phyloP scores from a whole-genome alignment of 2,797 vertebrate species.

The Gymnothorax reevesii region DNA sequence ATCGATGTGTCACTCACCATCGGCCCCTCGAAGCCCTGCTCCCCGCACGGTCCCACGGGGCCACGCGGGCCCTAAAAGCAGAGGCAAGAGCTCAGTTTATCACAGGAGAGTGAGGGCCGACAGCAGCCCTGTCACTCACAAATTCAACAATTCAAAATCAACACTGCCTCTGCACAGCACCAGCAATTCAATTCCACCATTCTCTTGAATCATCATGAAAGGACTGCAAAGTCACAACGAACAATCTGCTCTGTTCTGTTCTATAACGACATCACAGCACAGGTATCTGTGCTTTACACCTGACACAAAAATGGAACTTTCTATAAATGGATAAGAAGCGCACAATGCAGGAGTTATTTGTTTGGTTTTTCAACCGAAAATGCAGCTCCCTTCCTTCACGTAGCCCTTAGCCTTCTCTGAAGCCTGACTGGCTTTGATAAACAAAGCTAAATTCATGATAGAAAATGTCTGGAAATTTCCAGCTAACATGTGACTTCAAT shows the following conservation, averaged over 20 bases:
- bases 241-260: neutral
- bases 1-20: slow-evolving; percentile 68
- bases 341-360: neutral
- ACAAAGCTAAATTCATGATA: neutral
- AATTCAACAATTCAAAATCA: neutral
- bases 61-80: slow-evolving; percentile 72
- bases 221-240: neutral
- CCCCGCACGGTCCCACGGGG: slow-evolving; percentile 70
- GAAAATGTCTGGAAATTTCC: neutral
- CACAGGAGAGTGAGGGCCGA: slow-evolving; percentile 7
- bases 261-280: neutral
- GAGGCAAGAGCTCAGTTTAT: neutral
- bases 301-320: neutral
- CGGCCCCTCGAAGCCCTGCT: slow-evolving; percentile 77
- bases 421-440: neutral
- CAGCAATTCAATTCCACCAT: neutral
- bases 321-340: neutral
- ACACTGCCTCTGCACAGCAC: too few relatives aligned
- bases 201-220: neutral
- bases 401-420: neutral
- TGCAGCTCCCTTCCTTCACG: neutral
- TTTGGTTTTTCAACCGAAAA: neutral
- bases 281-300: neutral
- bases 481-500: neutral
- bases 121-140: too few relatives aligned